phyloP scores from a whole-genome alignment of 2,797 vertebrate species.

The Rhabdophis nuchalis region DNA sequence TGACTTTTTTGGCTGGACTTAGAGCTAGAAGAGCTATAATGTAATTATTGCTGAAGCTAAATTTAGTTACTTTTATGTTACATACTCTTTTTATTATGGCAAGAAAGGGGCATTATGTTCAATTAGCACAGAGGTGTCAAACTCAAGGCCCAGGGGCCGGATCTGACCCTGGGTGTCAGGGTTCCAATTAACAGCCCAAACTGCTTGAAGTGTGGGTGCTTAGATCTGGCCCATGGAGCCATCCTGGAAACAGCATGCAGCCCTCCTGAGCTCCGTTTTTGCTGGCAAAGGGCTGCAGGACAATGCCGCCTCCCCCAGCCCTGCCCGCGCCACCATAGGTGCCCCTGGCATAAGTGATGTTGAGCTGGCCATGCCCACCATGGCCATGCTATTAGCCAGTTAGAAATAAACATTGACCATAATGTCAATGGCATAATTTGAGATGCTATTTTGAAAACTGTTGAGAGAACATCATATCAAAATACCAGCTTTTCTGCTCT shows the following conservation, averaged over 20 bases:
- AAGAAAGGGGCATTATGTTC: constrained; percentile 31
- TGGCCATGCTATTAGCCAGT: not conserved
- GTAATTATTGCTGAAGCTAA: constrained; percentile 17
- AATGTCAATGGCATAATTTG: constrained; percentile 10
- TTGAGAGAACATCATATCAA: not conserved
- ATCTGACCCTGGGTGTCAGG: too few relatives aligned
- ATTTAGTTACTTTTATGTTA: constrained; percentile 21
- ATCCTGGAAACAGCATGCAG: too few relatives aligned
- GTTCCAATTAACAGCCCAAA: too few relatives aligned
- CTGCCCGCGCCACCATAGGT: too few relatives aligned
- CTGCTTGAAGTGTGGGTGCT: too few relatives aligned
- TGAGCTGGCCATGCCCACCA: too few relatives aligned
- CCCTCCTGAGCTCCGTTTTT: too few relatives aligned
- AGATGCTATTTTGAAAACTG: constrained; percentile 21
- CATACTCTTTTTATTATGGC: constrained; percentile 25
- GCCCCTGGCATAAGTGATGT: too few relatives aligned
- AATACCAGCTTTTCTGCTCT: not conserved
- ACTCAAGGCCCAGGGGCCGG: too few relatives aligned
- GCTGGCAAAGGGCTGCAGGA: too few relatives aligned
- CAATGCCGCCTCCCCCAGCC: too few relatives aligned
- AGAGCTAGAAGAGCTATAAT: not conserved
- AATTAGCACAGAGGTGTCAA: constrained; percentile 10
- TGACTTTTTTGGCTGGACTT: not conserved
- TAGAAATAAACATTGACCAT: constrained; percentile 45
- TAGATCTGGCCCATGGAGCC: too few relatives aligned